These are phyloP conservation scores for Caenorhabditis sulstoni DNA, from an alignment of 2,888 invertebrate species.

Conservation along the genomic window DNA sequence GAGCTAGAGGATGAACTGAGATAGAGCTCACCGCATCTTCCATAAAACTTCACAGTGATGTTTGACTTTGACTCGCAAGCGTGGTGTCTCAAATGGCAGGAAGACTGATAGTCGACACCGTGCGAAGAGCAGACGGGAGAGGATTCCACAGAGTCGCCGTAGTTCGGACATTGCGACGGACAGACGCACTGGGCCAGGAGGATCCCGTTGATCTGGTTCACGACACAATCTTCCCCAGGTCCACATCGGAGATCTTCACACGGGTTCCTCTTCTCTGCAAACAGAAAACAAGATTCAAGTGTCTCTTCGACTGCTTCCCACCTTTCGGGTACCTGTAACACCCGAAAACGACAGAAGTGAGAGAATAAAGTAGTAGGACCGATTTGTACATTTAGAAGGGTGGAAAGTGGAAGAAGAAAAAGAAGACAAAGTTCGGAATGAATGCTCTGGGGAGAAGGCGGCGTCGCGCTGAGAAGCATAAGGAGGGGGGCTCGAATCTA, in stretches of 20 bases:
- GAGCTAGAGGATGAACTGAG: neutral
- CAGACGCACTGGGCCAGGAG: constrained; percentile 69
- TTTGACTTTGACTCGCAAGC: constrained; percentile 81
- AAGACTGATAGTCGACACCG: constrained; percentile 75
- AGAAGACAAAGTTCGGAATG: constrained; percentile 37
- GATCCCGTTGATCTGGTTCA: constrained; percentile 66
- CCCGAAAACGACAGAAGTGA: constrained; percentile 4
- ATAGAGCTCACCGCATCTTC: constrained; percentile 82
- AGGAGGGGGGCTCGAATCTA: constrained; percentile 40
- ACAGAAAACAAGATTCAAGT: too few species aligned
- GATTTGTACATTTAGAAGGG: constrained; percentile 22
- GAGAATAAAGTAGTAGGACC: constrained; percentile 29
- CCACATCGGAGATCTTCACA: constrained; percentile 74
- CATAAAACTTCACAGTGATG: constrained; percentile 82
- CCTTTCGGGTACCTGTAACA: constrained; percentile 58
- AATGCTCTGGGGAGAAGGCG: constrained; percentile 37
- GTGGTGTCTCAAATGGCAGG: constrained; percentile 71
- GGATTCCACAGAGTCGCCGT: constrained; percentile 72
- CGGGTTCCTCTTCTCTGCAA: constrained; percentile 72
- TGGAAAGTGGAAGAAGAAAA: constrained; percentile 12
- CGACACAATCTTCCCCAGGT: constrained; percentile 73
- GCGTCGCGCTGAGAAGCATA: neutral
- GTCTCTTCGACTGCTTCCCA: neutral
- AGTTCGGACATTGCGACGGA: constrained; percentile 69
- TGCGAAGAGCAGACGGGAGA: constrained; percentile 87